A percentile compares a stretch with the other conserved stretches of the same genome.
Conservation (phyloP, 2,888 invertebrate genomes). For the Horisme vitalbata region DNA sequence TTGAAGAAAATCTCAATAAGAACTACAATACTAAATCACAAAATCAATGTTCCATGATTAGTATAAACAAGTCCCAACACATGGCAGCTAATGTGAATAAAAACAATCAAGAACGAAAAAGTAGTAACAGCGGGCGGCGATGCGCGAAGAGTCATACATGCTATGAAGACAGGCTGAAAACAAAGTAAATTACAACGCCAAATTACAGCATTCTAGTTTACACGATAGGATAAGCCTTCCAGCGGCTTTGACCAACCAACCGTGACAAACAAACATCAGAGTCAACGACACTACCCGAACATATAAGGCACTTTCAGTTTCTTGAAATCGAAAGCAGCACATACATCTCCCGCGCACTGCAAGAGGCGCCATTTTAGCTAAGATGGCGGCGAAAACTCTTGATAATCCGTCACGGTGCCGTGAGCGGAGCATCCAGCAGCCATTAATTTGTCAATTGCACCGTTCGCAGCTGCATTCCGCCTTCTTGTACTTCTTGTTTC, state of each 20-base stretch:
- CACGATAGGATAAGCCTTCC: constrained; percentile 66
- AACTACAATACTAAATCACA: constrained; percentile 24
- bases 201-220: constrained; percentile 66
- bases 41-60: constrained; percentile 29
- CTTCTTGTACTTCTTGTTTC: constrained; percentile 32
- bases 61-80: constrained; percentile 21
- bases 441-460: constrained; percentile 63
- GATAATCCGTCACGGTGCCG: constrained; percentile 66
- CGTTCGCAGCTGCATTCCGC: constrained; percentile 40
- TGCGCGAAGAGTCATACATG: constrained; percentile 52
- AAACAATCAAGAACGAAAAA: constrained; percentile 49
- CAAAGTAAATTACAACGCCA: constrained; percentile 66
- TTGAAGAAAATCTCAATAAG: constrained; percentile 5
- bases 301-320: constrained; percentile 77
- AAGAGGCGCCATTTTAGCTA: constrained; percentile 67
- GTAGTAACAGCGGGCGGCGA: constrained; percentile 51
- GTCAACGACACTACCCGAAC: constrained; percentile 80
- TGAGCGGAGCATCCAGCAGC: constrained; percentile 49
- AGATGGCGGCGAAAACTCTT: constrained; percentile 67
- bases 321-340: constrained; percentile 76
- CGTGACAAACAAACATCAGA: constrained; percentile 79
- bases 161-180: constrained; percentile 58
- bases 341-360: constrained; percentile 63
- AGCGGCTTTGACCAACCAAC: constrained; percentile 61
- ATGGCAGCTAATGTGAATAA: constrained; percentile 31